Evolutionary conservation across 2,113 vertebrate genomes (phyloP).

Genomic region (Rhea pennata): DNA sequence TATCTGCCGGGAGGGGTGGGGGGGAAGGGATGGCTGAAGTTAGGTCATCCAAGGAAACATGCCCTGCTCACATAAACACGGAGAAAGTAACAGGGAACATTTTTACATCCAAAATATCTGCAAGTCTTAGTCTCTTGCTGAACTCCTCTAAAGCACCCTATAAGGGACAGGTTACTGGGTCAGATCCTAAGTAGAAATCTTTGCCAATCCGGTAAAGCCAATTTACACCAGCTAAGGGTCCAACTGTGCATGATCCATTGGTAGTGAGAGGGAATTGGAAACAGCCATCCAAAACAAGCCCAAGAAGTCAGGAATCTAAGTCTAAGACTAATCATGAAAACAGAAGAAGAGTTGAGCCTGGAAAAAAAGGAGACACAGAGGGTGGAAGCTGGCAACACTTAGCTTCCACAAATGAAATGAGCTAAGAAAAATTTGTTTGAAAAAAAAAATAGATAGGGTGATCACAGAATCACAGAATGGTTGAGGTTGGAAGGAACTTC

Average conservation of each 20-base stretch:
- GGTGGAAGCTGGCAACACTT: not conserved
- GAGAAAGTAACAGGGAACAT: fast-evolving
- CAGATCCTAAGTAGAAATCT: not conserved
- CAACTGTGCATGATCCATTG: not conserved
- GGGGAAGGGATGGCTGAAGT: not conserved
- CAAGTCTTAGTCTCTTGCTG: not conserved
- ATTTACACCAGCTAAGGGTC: not conserved
- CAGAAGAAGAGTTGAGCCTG: not conserved
- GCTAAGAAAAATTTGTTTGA: not conserved
- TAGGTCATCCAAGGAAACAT: not conserved
- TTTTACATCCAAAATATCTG: not conserved
- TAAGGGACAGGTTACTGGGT: not conserved
- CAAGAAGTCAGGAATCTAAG: not conserved
- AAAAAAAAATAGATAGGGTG: too few species aligned
- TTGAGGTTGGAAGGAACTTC: too few species aligned
- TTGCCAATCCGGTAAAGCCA: not conserved
- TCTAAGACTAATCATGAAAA: not conserved
- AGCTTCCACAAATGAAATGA: not conserved
- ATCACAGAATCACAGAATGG: too few species aligned
- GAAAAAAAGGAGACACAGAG: not conserved
- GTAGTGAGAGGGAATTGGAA: not conserved
- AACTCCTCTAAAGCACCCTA: not conserved
- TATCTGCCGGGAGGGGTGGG: fast-evolving
- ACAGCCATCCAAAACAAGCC: not conserved
- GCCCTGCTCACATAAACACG: not conserved